These are phyloP conservation scores for Cheilosia pagana DNA, from an alignment of 2,888 invertebrate genomes.

Conservation along the genomic window DNA sequence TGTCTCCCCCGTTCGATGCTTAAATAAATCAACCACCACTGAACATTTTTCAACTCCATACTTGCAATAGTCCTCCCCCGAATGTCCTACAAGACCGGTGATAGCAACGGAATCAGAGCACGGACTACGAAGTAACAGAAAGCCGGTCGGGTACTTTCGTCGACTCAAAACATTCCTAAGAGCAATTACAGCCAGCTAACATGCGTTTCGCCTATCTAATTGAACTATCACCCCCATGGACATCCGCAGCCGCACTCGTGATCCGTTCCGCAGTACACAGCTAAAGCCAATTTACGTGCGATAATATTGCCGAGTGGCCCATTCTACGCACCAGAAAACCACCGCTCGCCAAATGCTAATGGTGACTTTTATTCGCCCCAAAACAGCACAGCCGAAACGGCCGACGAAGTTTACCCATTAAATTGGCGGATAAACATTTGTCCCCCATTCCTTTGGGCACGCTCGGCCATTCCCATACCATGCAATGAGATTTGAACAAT, in stretches of 20 bases:
- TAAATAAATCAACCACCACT: neutral
- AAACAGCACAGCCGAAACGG: constrained; percentile 32
- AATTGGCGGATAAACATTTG: constrained; percentile 61
- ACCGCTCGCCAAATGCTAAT: constrained; percentile 56
- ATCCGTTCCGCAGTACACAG: constrained; percentile 4
- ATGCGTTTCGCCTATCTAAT: constrained; percentile 49
- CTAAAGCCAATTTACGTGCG: constrained; percentile 64
- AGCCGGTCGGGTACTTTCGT: constrained; percentile 43
- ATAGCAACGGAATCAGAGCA: constrained; percentile 1
- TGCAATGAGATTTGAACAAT: constrained; percentile 58
- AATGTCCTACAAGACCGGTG: neutral
- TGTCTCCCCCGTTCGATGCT: neutral
- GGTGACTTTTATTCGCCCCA: constrained; percentile 39
- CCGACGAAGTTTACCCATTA: constrained; percentile 64
- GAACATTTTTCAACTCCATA: too few relatives aligned
- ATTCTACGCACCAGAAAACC: constrained; percentile 8
- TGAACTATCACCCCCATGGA: constrained; percentile 17
- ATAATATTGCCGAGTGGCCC: constrained; percentile 43
- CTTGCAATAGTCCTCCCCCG: neutral
- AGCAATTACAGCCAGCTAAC: constrained; percentile 64
- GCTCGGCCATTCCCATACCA: neutral
- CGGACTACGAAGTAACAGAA: constrained; percentile 13
- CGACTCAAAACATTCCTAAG: constrained; percentile 62
- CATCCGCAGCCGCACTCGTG: constrained; percentile 13
- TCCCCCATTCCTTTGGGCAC: constrained; percentile 1